These are phyloP conservation scores for Ophthalmolycus amberensis DNA, from an alignment of 2,113 vertebrate genomes.

Conservation along the genomic window DNA sequence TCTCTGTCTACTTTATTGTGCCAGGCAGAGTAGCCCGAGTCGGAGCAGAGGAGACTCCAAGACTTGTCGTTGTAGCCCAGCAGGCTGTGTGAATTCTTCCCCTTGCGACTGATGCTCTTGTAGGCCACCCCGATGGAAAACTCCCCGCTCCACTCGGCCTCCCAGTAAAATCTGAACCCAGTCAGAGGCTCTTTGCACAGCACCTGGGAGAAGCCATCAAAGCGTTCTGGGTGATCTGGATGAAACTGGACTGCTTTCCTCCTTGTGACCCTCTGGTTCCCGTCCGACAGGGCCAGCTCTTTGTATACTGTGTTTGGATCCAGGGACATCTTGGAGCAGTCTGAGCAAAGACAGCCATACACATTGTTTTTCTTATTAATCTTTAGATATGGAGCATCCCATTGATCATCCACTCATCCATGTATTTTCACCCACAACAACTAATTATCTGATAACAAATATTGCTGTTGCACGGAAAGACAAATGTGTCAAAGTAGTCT, in stretches of 20 bases:
- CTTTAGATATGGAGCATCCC: not conserved
- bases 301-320: slow-evolving; percentile 83
- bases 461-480: not conserved
- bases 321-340: slow-evolving; percentile 79
- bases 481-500: not conserved
- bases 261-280: slow-evolving; percentile 74
- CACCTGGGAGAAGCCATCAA: slow-evolving; percentile 90
- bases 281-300: slow-evolving; percentile 80
- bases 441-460: not conserved
- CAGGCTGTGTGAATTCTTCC: slow-evolving; percentile 86
- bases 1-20: slow-evolving; percentile 84
- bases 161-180: slow-evolving; percentile 91
- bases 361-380: not conserved
- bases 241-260: slow-evolving; percentile 75
- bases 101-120: slow-evolving; percentile 80
- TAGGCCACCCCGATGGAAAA: slow-evolving; percentile 91
- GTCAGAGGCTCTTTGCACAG: slow-evolving; percentile 86
- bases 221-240: slow-evolving; percentile 83
- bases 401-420: not conserved
- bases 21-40: slow-evolving; percentile 89
- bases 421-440: not conserved
- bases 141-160: slow-evolving; percentile 85
- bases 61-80: slow-evolving; percentile 90
- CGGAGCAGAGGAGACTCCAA: slow-evolving; percentile 92
- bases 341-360: slow-evolving; percentile 58